Evolutionary conservation across 2,888 invertebrate genomes (phyloP), one percentile per base, ranked within the genome.

Genomic region (Drosophila rellima): DNA sequence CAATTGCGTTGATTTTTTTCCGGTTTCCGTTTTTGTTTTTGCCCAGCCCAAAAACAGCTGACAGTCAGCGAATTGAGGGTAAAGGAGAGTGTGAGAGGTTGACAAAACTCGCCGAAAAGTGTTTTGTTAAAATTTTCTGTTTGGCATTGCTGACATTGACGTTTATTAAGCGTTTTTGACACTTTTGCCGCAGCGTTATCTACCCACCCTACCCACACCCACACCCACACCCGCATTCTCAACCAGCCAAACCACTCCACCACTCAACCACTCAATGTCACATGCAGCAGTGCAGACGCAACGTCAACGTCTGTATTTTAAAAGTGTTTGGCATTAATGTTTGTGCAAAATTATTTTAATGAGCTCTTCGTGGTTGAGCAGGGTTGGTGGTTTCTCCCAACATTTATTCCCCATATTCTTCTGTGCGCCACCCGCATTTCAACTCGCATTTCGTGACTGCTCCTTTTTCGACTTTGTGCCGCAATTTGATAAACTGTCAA

Each of bases 111-210:
- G 70, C 29, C 65, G 72, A 66, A 81, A 75, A 76, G 80, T 87
- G 78, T 84, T 84, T 84, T 83, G 86, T 84, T 84, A 69, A 83
- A 77, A 42, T 76, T 75, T 74, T 65, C 72, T 78, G 78, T 78
- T 85, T 85, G 82, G 69, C 73, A 85, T 70, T 80, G 76, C 88
- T 85, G 85, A 85, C 85, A 85, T 85, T 86, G 85, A 87, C 88
- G 88, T 86, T 86, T 86, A 88, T 86, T 86, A 86, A 86, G 85
- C 88, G 85, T 79, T 87, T 85, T 82, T 86, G 85, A 86, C 85
- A 85, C 85, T 82, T 87, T 75, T 55, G 71, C 81, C 85, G 64
- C 80, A 73, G 73, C 66, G 75, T 68, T 85, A 87, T 84, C 82
- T 78, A 51, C 15, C 47, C 65, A 26, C 40, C 15, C 42, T 20